Evolutionary conservation across 2,113 vertebrate genomes (phyloP).

Genomic region (Hypomesus transpacificus): DNA sequence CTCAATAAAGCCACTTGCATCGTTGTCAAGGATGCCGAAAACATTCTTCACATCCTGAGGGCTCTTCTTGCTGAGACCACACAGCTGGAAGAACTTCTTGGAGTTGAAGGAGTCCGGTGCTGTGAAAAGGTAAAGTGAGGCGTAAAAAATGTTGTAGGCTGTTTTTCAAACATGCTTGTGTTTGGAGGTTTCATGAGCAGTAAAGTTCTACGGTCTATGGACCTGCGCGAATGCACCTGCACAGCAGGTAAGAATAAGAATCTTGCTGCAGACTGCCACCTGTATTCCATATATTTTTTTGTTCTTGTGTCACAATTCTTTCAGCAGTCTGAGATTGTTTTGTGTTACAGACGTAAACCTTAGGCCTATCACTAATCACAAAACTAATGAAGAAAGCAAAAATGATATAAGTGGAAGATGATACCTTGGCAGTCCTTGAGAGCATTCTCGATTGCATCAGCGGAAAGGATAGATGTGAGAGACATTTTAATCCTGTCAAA

Average conservation of each 20-base stretch:
- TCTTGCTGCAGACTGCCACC: too few relatives aligned
- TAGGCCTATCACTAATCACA: constrained; percentile 6
- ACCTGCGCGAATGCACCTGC: too few relatives aligned
- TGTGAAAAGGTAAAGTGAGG: constrained; percentile 47
- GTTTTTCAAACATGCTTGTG: too few relatives aligned
- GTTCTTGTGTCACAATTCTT: too few relatives aligned
- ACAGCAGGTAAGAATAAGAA: too few relatives aligned
- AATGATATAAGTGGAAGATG: constrained; percentile 53
- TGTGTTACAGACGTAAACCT: too few relatives aligned
- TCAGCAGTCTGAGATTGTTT: too few relatives aligned
- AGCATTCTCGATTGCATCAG: constrained; percentile 88
- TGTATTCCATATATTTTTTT: too few relatives aligned
- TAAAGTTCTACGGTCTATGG: too few relatives aligned
- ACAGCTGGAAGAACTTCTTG: constrained; percentile 94
- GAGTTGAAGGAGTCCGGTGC: constrained; percentile 90
- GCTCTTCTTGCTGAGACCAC: constrained; percentile 87
- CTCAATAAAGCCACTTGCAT: constrained; percentile 89
- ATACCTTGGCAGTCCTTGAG: constrained; percentile 98
- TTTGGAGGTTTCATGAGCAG: neutral
- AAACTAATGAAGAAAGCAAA: constrained; percentile 35
- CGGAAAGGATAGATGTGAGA: constrained; percentile 84
- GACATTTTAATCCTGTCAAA: constrained; percentile 85
- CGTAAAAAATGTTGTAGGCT: too few relatives aligned
- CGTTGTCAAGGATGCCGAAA: constrained; percentile 86
- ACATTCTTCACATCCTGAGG: constrained; percentile 85